Percentiles rank a stretch among this genome's conserved stretches.
phyloP scores from a whole-genome alignment of 2,113 vertebrate genomes.

The Notechis scutatus region DNA sequence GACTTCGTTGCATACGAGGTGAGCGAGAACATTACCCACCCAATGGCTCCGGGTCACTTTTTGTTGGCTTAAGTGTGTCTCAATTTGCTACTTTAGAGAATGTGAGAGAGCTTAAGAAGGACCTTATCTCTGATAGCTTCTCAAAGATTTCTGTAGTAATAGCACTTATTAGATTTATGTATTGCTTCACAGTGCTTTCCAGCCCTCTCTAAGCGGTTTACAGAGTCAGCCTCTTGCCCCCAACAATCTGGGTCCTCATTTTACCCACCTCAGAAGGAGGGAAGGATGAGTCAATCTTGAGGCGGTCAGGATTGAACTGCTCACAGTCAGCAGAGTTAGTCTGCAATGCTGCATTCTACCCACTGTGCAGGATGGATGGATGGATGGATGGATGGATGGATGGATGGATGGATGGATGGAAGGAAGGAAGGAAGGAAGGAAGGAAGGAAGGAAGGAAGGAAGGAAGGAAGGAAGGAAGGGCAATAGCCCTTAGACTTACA shows the following conservation, averaged over 20 bases:
- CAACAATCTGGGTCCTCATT: not conserved
- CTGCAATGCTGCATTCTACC: too few relatives aligned
- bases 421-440: too few relatives aligned
- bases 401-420: too few relatives aligned
- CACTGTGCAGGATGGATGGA: too few relatives aligned
- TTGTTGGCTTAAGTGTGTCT: not conserved
- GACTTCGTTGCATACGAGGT: conserved; percentile 84
- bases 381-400: too few relatives aligned
- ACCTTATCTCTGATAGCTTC: not conserved
- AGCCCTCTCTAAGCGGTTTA: not conserved
- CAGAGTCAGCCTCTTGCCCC: not conserved
- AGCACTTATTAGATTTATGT: not conserved
- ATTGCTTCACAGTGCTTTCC: not conserved
- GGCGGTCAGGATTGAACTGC: too few relatives aligned
- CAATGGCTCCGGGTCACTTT: too few relatives aligned
- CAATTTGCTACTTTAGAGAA: not conserved
- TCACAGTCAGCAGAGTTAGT: too few relatives aligned
- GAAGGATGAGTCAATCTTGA: not conserved
- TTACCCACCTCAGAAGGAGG: not conserved
- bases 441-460: too few relatives aligned
- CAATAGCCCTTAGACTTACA: too few relatives aligned
- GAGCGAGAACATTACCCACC: conserved; percentile 47
- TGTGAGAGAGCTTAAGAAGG: not conserved
- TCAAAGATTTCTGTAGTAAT: not conserved
- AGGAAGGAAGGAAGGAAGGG: too few relatives aligned